Evolutionary conservation across 2,888 invertebrate species (phyloP), one percentile per base, ranked within the genome.

Genomic region (Alcis repandata): DNA sequence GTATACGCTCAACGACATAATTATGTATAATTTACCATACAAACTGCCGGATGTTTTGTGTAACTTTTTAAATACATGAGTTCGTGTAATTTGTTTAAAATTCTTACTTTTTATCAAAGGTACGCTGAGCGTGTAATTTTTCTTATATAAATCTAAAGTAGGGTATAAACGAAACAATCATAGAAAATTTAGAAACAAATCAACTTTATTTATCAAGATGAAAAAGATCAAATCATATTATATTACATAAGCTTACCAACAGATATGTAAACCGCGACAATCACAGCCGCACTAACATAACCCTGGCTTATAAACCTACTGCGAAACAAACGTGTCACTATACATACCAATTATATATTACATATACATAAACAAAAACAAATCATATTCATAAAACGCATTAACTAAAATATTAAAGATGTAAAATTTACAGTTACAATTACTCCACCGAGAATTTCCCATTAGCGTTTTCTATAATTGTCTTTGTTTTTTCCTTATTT

Each of bases 141-240:
- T n/a, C n/a, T n/a, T n/a, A n/a, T n/a, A n/a, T n/a, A n/a, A n/a
- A n/a, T n/a, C n/a, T n/a, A n/a, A n/a, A 33, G 15, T 40, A 43
- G 54, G 53, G 9, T 41, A 19, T 13, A 66, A 72, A 63, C 63
- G 70, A 86, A 86, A 86, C 85, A 77, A 84, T 72, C 69, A 71
- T 85, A 84, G 86, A 91, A 91, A 92, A 92, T 90, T 92, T 92
- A 91, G 91, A 92, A 93, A 93, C 92, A 93, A 93, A 92, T 92
- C 90, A 92, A 92, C 90, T 93, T 93, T 93, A 93, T 93, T 75
- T 92, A 92, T 92, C 88, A 90, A 92, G 92, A 92, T 93, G 92
- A 90, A 92, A 92, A 92, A 92, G 89, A 91, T 92, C 87, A 93
- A 92, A 92, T 92, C 84, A 92, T 90, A 77, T 59, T 49, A 84